Base-by-base conservation (phyloP, 2,888 invertebrate species). In the Phalera bucephala region DNA sequence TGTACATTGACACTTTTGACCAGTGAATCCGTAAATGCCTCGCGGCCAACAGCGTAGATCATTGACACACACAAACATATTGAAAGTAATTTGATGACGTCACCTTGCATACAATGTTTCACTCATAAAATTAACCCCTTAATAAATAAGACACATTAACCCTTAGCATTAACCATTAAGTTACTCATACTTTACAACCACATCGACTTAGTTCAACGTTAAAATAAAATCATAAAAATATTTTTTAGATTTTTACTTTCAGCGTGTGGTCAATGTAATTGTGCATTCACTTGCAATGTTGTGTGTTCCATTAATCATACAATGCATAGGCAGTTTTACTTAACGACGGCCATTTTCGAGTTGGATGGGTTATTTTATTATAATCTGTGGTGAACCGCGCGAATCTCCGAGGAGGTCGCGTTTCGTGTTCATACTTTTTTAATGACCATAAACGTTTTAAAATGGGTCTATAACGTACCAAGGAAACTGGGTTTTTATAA, bases 331-430 rank as follows among this genome's bases (percentile, higher is more conserved):
- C 66, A 59, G 67, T 72, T 68, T 64, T 61, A 55, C 62, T 78
- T 83, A 80, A 83, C 79, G 79, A 75, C 61, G 43, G 15, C 47
- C 51, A 61, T 67, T 49, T 55, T 41, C 45, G 38, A 45, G 36
- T 29, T 36, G 33, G 31, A 27, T 55, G 63, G 42, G 55, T 60
- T 62, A 67, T 74, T 75, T 83, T 77, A 72, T 79, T 84, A 79
- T 78, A 77, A 72, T 70, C 59, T 83, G 87, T 67, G 87, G 87
- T 77, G 38, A 61, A 72, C 87, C 84, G 52, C 80, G 52, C 42
- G 47, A 46, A 52, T 54, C 50, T 55, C 35, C 29, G 40, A 29
- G 36, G 60, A 54, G 52, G 64, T 58, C 54, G 52, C 20, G 21
- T 40, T 45, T 33, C 10, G 14, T 14, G 28, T 46, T 53, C 33